Conservation (phyloP, 2,113 vertebrate species). For the Pelodiscus sinensis region DNA sequence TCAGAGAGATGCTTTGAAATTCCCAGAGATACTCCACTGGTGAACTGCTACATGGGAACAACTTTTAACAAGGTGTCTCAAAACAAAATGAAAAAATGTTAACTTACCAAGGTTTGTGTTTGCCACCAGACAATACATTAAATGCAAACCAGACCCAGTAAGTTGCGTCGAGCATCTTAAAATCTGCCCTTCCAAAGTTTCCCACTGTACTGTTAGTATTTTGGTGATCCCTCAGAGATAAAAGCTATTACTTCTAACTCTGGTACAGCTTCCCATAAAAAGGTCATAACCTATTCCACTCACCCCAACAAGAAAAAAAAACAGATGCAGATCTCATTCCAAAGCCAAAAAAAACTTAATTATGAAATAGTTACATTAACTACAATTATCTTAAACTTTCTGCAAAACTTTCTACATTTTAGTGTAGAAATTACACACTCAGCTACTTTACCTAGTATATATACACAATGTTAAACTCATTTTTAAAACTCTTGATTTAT, state of each 20-base stretch:
- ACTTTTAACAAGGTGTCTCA: conserved; percentile 78
- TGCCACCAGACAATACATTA: conserved; percentile 75
- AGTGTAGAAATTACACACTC: conserved; percentile 1
- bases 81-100: conserved; percentile 53
- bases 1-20: conserved; percentile 93
- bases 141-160: conserved; percentile 84
- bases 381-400: background rate
- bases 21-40: conserved; percentile 81
- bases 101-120: conserved; percentile 56
- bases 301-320: background rate
- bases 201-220: conserved; percentile 2
- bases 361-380: background rate
- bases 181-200: conserved; percentile 59
- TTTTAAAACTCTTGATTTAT: background rate
- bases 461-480: background rate
- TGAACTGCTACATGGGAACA: conserved; percentile 68
- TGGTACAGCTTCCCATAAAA: conserved; percentile 1
- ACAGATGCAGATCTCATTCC: background rate
- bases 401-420: background rate
- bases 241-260: conserved; percentile 19
- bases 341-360: conserved; percentile 1
- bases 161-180: conserved; percentile 58
- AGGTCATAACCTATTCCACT: conserved; percentile 15
- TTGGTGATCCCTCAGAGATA: conserved; percentile 11
- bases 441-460: background rate